Evolutionary conservation across 2,797 vertebrate genomes (phyloP).

Genomic region (Heterohyrax brucei): DNA sequence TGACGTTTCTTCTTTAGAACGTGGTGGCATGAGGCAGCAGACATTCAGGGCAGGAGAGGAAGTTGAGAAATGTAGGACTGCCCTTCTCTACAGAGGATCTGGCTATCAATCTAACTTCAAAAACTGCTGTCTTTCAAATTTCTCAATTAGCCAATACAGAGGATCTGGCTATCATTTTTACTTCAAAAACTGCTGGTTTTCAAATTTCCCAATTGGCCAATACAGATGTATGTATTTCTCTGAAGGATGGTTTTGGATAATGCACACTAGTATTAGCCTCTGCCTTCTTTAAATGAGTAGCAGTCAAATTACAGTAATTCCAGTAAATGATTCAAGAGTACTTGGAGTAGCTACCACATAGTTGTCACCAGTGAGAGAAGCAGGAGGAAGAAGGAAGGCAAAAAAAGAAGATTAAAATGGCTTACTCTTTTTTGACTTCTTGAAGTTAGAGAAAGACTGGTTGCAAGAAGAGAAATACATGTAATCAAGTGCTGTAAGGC

Average conservation of each 20-base stretch:
- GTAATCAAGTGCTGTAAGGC: slow-evolving; percentile 83
- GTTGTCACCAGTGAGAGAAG: slow-evolving; percentile 24
- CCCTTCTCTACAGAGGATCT: not conserved
- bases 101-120: slow-evolving; percentile 49
- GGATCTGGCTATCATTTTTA: slow-evolving; percentile 47
- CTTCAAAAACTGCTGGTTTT: slow-evolving; percentile 44
- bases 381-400: slow-evolving; percentile 16
- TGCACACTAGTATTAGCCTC: not conserved
- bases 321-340: not conserved
- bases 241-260: not conserved
- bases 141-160: not conserved
- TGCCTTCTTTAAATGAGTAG: slow-evolving; percentile 9
- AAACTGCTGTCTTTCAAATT: slow-evolving; percentile 40
- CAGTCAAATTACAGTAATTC: slow-evolving; percentile 40
- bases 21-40: not conserved
- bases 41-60: not conserved
- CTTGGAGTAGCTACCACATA: slow-evolving; percentile 18
- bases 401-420: slow-evolving; percentile 40
- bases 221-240: not conserved
- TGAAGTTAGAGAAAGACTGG: slow-evolving; percentile 59
- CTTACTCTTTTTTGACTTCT: slow-evolving; percentile 68
- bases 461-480: slow-evolving; percentile 81
- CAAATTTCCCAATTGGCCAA: not conserved
- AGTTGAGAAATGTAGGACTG: not conserved
- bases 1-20: slow-evolving; percentile 16